These are phyloP conservation scores for Eupithecia vulgata DNA, from an alignment of 2,888 invertebrate genomes.

Conservation along the genomic window DNA sequence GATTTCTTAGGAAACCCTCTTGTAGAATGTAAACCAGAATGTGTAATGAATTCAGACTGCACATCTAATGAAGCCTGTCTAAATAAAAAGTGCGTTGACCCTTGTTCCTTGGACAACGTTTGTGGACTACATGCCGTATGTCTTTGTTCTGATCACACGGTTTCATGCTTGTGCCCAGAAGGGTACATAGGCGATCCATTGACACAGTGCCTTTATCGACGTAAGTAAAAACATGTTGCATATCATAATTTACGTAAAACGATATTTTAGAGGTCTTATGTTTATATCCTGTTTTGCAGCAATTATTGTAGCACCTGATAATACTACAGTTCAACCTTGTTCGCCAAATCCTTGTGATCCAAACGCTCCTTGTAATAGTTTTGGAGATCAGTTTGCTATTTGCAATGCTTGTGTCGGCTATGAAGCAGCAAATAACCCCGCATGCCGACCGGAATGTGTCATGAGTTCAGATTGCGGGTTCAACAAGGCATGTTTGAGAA, in stretches of 20 bases:
- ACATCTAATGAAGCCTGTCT: slow-evolving; percentile 89
- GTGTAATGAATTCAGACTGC: slow-evolving; percentile 93
- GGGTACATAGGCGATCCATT: slow-evolving; percentile 92
- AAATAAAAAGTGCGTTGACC: slow-evolving; percentile 89
- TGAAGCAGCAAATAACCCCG: slow-evolving; percentile 87
- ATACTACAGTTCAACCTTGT: slow-evolving; percentile 87
- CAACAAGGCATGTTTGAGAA: slow-evolving; percentile 89
- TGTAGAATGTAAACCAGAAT: slow-evolving; percentile 90
- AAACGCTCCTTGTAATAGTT: slow-evolving; percentile 87
- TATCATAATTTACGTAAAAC: neutral
- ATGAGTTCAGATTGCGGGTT: slow-evolving; percentile 91
- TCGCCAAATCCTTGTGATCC: slow-evolving; percentile 91
- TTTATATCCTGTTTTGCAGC: slow-evolving; percentile 56
- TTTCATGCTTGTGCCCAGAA: slow-evolving; percentile 91
- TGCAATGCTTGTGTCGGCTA: slow-evolving; percentile 90
- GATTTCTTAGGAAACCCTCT: slow-evolving; percentile 92
- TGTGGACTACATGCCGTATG: slow-evolving; percentile 93
- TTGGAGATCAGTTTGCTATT: slow-evolving; percentile 89
- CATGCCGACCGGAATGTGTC: slow-evolving; percentile 92
- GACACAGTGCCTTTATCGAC: slow-evolving; percentile 87
- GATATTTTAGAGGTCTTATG: neutral
- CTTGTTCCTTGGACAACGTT: slow-evolving; percentile 87
- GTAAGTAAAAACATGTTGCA: slow-evolving; percentile 60
- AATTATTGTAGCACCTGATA: slow-evolving; percentile 81
- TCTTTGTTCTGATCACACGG: slow-evolving; percentile 90